A percentile compares a stretch with the other conserved stretches of the same genome.
Evolutionary conservation across 2,797 vertebrate species (phyloP).

Genomic region (Sorex maritimensis): DNA sequence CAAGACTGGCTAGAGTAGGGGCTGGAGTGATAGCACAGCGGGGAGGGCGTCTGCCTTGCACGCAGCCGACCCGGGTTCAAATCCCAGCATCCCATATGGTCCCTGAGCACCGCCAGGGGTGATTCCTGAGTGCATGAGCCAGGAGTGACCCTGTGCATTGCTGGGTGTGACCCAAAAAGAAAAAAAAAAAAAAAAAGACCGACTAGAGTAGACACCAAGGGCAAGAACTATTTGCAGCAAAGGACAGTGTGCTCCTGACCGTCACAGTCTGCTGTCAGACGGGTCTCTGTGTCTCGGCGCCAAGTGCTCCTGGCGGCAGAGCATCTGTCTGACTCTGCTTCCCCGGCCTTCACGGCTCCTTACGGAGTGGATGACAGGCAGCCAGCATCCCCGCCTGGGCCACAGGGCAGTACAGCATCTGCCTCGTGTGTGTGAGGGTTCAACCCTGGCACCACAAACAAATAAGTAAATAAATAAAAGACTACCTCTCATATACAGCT

Average conservation of each 20-base stretch:
- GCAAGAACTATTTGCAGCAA: conserved; percentile 30
- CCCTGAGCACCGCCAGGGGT: too few species aligned
- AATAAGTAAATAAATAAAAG: neutral
- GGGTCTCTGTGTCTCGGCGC: neutral
- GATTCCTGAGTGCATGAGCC: too few species aligned
- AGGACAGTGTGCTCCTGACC: too few species aligned
- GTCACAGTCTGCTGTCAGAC: neutral
- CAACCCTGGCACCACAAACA: neutral
- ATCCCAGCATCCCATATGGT: too few species aligned
- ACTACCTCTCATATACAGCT: neutral
- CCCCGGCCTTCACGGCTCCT: neutral
- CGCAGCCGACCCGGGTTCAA: too few species aligned
- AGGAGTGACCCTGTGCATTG: too few species aligned
- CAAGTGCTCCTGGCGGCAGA: neutral
- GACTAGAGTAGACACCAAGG: neutral
- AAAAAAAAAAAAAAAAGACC: neutral
- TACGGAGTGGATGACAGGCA: too few species aligned
- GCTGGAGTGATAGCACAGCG: too few species aligned
- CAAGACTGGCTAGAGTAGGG: neutral
- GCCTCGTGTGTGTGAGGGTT: neutral
- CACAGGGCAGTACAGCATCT: too few species aligned
- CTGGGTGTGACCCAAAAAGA: too few species aligned
- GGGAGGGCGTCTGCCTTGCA: too few species aligned
- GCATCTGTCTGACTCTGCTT: neutral
- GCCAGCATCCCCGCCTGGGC: too few species aligned